These are phyloP conservation scores for Vannuccia rotundouncinata DNA, from an alignment of 2,888 invertebrate species.

Conservation along the genomic window DNA sequence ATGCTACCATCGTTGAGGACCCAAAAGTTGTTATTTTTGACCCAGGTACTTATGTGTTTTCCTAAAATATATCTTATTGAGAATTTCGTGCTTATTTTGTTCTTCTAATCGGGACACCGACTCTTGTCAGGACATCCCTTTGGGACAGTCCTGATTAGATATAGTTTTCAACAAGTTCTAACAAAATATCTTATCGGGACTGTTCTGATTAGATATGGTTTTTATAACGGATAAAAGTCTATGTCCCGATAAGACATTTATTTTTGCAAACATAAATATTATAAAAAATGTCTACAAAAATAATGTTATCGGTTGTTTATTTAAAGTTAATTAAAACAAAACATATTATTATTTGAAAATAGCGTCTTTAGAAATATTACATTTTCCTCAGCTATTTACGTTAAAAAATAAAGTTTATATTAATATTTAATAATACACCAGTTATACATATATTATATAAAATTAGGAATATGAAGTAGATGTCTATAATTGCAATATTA, in stretches of 20 bases:
- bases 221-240: not conserved
- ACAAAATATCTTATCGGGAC: constrained; percentile 19
- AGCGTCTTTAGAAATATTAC: not conserved
- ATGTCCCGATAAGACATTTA: constrained; percentile 3
- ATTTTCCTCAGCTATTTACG: too few relatives aligned
- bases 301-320: constrained; percentile 10
- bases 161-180: constrained; percentile 24
- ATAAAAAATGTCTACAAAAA: constrained; percentile 5
- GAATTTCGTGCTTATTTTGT: not conserved
- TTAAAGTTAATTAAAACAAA: not conserved
- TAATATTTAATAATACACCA: not conserved
- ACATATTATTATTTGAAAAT: not conserved
- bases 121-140: not conserved
- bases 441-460: not conserved
- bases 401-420: too few relatives aligned
- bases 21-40: not conserved
- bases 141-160: constrained; percentile 4
- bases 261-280: constrained; percentile 5
- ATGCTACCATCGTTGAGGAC: not conserved
- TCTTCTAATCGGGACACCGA: not conserved
- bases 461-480: not conserved
- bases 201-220: constrained; percentile 16
- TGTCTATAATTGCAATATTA: not conserved
- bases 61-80: constrained; percentile 4
- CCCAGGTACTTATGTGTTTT: not conserved